Base-by-base conservation (phyloP, 2,113 vertebrate genomes). In the Vidua chalybeata region DNA sequence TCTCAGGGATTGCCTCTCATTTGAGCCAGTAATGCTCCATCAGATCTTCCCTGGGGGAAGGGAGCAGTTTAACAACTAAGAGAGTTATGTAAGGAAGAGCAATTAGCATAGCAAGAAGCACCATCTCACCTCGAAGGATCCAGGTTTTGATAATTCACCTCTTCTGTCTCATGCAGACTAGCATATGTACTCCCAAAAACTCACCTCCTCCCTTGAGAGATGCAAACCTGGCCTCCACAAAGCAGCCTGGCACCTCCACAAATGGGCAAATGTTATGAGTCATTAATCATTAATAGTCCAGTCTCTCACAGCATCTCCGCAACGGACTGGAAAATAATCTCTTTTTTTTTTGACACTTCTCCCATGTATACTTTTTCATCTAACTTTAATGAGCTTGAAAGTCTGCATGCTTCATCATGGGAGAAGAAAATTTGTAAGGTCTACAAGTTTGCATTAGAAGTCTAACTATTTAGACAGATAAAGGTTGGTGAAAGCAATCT, bases 311-410 rank as follows among this genome's bases (percentile, higher is more conserved):
- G 48, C 63, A 83, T 69, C 66, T 83, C 54, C 0, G 2, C 37
- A 93, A 83, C 22, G 74, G 59, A 92, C 46, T 80, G 67, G 46
- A 73, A 89, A 95, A 82, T 16, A 87, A 89, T 51, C 49, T 91
- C 48, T 61, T 71, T 91, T 35, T 35, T 39, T 75, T 88, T 89
- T 94, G 77, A 89, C 77, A 91, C 45, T 75, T 95, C 30, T 31
- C 35, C 54, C 35, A 66, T 13, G 55, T 62, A 49, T 22, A 49
- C 58, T 89, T 74, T 81, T 90, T 87, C 49, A 80, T 49, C 49
- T 56, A 89, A 84, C 39, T 85, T 89, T 62, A 63, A 73, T 26
- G 61, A 91, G 46, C 69, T 46, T 87, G 13, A 79, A 92, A 76
- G 37, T 59, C 66, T 79, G 62, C 14, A 37, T 27, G 18, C 64